Evolutionary conservation across 2,113 vertebrate genomes (phyloP).

Genomic region (Campylomormyrus tamandua): DNA sequence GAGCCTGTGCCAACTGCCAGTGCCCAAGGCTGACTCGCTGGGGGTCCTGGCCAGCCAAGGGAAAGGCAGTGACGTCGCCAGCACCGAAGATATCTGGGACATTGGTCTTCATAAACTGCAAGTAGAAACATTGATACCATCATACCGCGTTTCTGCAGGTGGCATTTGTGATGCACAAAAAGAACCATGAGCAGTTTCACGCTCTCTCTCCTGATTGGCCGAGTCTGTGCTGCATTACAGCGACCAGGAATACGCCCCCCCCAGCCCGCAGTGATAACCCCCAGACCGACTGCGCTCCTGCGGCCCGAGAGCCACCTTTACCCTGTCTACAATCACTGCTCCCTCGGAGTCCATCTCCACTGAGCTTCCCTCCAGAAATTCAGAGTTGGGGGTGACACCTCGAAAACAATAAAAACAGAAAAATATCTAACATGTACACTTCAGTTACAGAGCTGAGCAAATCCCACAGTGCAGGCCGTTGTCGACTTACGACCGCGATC

Average conservation of each 20-base stretch:
- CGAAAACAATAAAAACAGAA: background rate
- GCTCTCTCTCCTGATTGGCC: background rate
- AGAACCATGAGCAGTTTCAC: background rate
- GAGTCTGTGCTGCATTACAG: background rate
- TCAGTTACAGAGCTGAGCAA: background rate
- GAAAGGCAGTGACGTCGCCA: constrained; percentile 75
- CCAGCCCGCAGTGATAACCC: background rate
- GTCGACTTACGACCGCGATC: too few species aligned
- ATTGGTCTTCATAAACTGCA: constrained; percentile 74
- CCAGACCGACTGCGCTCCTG: background rate
- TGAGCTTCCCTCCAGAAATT: constrained; percentile 61
- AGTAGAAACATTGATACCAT: background rate
- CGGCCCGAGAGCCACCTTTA: constrained; percentile 32
- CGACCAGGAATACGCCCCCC: background rate
- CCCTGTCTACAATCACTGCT: constrained; percentile 72
- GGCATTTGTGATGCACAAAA: background rate
- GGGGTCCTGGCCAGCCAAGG: constrained; percentile 55
- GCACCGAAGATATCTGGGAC: constrained; percentile 65
- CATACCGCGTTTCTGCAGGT: background rate
- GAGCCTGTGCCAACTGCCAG: constrained; percentile 80
- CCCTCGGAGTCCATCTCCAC: constrained; percentile 56
- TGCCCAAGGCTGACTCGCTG: constrained; percentile 63
- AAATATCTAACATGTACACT: background rate
- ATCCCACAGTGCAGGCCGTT: background rate
- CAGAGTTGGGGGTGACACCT: constrained; percentile 69